Evolutionary conservation across 2,888 invertebrate genomes (phyloP).

Genomic region (Sinotaia quadrata): DNA sequence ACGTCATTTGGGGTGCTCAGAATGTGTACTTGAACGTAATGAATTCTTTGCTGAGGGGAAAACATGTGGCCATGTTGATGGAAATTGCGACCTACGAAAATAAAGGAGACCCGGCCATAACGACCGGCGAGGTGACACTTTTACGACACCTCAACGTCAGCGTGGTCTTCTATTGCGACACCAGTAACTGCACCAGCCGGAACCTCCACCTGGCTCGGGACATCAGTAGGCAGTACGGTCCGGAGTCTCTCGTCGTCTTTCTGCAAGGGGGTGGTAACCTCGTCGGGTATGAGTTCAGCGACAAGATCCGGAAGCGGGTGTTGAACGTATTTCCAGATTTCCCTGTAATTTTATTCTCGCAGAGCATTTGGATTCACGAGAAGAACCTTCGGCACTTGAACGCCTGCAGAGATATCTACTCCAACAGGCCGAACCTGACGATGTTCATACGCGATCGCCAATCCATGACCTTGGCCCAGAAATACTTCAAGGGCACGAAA

Average conservation of each 20-base stretch:
- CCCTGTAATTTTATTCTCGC: conserved; percentile 25
- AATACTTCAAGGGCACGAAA: conserved; percentile 28
- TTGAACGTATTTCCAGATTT: conserved; percentile 12
- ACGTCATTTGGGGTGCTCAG: conserved; percentile 36
- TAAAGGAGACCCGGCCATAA: conserved; percentile 42
- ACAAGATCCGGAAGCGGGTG: conserved; percentile 14
- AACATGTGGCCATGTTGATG: conserved; percentile 37
- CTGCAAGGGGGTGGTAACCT: conserved; percentile 42
- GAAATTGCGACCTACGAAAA: conserved; percentile 38
- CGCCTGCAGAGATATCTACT: conserved; percentile 3
- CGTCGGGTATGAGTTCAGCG: conserved; percentile 24
- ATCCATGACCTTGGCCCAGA: conserved; percentile 26
- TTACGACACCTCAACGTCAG: conserved; percentile 25
- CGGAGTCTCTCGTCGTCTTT: conserved; percentile 30
- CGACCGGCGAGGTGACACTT: conserved; percentile 32
- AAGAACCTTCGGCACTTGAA: background rate
- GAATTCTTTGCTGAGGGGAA: conserved; percentile 20
- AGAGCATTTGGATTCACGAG: conserved; percentile 23
- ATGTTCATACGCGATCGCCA: conserved; percentile 35
- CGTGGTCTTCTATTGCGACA: conserved; percentile 31
- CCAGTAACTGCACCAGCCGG: background rate
- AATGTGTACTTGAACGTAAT: conserved; percentile 36
- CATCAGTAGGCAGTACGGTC: conserved; percentile 8
- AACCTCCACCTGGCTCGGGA: background rate
- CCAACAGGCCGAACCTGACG: conserved; percentile 20